A percentile compares a stretch with the other conserved stretches of the same genome.
These are phyloP conservation scores for Ptychoptera contaminata DNA, from an alignment of 2,888 invertebrate species.

Conservation along the genomic window DNA sequence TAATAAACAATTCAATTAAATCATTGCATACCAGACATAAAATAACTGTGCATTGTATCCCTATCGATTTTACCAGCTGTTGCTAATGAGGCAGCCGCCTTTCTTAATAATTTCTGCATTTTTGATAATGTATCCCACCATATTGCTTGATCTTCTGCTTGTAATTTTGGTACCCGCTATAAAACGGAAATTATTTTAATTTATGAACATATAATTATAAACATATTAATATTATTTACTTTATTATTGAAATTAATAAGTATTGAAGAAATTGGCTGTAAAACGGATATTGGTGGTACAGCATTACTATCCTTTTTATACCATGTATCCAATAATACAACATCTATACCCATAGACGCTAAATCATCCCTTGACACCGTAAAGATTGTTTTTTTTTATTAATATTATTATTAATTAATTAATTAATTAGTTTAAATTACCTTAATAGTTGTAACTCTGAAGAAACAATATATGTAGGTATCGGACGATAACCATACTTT, in stretches of 20 bases:
- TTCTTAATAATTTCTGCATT: constrained; percentile 87
- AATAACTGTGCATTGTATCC: constrained; percentile 93
- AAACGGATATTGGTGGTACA: constrained; percentile 84
- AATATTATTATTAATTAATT: background rate
- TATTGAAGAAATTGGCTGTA: constrained; percentile 95
- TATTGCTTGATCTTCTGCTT: constrained; percentile 88
- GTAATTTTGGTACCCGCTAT: constrained; percentile 81
- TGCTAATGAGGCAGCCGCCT: constrained; percentile 75
- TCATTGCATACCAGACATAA: constrained; percentile 61
- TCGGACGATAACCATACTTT: constrained; percentile 95
- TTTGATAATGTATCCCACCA: constrained; percentile 97
- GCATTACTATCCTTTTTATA: constrained; percentile 93
- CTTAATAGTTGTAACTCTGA: constrained; percentile 72
- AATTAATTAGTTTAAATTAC: constrained; percentile 4
- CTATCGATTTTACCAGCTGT: constrained; percentile 74
- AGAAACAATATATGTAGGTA: constrained; percentile 87
- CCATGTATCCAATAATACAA: constrained; percentile 77
- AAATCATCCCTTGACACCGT: constrained; percentile 72
- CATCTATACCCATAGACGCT: constrained; percentile 66
- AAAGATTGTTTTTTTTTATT: background rate
- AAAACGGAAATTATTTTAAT: background rate
- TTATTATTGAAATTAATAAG: constrained; percentile 96
- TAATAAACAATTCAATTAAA: background rate
- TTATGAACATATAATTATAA: constrained; percentile 3
- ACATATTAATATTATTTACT: constrained; percentile 36